phyloP scores from a whole-genome alignment of 2,797 vertebrate species.

The Poecilia velifera region DNA sequence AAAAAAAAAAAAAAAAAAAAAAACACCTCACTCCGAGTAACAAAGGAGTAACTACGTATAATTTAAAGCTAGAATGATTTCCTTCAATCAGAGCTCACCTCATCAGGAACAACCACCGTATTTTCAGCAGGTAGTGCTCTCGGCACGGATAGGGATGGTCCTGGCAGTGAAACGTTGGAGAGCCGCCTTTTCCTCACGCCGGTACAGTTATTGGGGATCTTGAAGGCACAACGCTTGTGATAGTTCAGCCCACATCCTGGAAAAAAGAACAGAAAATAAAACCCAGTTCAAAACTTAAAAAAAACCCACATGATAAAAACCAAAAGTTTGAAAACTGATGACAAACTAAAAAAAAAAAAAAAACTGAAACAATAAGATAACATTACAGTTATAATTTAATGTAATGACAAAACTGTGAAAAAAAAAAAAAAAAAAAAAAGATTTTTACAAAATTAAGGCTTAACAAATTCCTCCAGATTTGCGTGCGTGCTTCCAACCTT shows the following conservation, averaged over 20 bases:
- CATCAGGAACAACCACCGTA: slow-evolving; percentile 84
- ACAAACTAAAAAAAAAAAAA: neutral
- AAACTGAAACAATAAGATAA: slow-evolving; percentile 12
- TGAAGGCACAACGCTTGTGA: slow-evolving; percentile 97
- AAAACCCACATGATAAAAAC: slow-evolving; percentile 8
- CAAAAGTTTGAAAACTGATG: slow-evolving; percentile 13
- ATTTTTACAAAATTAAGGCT: neutral
- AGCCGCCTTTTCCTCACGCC: slow-evolving; percentile 93
- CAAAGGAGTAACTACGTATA: neutral
- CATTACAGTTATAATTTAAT: slow-evolving; percentile 14
- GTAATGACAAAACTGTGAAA: neutral
- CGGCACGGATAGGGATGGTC: slow-evolving; percentile 88
- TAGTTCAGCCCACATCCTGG: slow-evolving; percentile 97
- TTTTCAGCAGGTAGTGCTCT: slow-evolving; percentile 86
- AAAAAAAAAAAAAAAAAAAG: neutral
- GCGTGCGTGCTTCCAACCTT: slow-evolving; percentile 83
- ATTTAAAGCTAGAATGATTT: neutral
- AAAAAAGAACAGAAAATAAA: slow-evolving; percentile 41
- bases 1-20: neutral
- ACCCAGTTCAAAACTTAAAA: slow-evolving; percentile 18
- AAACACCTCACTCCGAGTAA: neutral
- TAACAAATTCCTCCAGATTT: neutral
- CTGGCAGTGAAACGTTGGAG: slow-evolving; percentile 93
- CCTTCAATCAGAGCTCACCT: slow-evolving; percentile 77
- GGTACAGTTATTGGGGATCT: slow-evolving; percentile 98